Conservation (phyloP, 2,797 vertebrate species). For the Macropus fuliginosus region DNA sequence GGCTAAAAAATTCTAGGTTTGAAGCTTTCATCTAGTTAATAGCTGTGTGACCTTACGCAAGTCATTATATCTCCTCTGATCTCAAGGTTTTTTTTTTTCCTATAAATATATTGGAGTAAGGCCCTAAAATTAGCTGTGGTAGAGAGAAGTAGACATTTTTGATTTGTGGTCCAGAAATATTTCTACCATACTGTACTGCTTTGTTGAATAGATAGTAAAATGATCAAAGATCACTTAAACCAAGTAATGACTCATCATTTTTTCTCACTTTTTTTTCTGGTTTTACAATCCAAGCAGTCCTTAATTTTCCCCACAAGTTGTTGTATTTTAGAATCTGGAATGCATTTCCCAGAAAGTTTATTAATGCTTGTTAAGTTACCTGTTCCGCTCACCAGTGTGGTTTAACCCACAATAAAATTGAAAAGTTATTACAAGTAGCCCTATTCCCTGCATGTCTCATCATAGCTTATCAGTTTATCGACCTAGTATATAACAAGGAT, state of each 20-base stretch:
- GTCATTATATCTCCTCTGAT: not conserved
- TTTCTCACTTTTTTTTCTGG: no score
- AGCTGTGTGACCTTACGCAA: not conserved
- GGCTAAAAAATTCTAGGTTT: not conserved
- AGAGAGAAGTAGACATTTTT: not conserved
- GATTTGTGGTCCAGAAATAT: not conserved
- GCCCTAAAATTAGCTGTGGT: not conserved
- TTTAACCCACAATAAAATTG: no score
- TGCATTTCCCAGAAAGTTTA: not conserved
- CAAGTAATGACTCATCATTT: no score
- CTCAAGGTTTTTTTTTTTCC: no score
- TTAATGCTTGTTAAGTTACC: not conserved
- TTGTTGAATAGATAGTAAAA: not conserved
- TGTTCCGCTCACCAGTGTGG: no score
- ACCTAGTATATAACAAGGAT: not conserved
- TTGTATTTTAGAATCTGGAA: no score
- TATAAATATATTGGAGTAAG: not conserved
- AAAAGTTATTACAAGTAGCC: not conserved
- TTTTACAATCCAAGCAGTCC: no score
- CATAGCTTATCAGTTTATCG: not conserved
- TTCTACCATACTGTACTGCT: not conserved
- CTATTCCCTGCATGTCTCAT: not conserved
- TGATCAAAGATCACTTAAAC: no score
- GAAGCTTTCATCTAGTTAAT: not conserved
- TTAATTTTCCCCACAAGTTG: no score